phyloP scores from a whole-genome alignment of 2,797 vertebrate genomes.

The Brachymystax lenok region DNA sequence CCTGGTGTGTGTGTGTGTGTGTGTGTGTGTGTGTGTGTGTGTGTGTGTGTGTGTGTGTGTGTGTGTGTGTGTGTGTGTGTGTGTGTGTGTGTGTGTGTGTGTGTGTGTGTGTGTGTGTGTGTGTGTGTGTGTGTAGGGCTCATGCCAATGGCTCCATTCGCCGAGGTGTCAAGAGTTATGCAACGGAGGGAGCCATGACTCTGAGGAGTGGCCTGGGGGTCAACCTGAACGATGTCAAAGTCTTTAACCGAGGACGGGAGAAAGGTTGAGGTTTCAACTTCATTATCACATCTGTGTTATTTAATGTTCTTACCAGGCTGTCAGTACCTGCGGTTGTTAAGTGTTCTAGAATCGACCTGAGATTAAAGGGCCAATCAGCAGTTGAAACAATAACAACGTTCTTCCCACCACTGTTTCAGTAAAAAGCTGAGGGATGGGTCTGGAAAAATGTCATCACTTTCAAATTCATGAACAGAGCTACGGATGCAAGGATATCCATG shows the following conservation, averaged over 20 bases:
- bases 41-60: too few relatives aligned
- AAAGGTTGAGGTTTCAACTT: constrained; percentile 71
- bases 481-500: too few relatives aligned
- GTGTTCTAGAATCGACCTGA: too few relatives aligned
- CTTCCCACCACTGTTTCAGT: too few relatives aligned
- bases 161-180: constrained; percentile 83
- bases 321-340: neutral
- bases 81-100: neutral
- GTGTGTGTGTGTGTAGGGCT: constrained; percentile 72
- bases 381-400: too few relatives aligned
- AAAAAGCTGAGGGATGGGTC: too few relatives aligned
- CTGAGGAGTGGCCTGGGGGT: constrained; percentile 84
- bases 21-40: too few relatives aligned
- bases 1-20: neutral
- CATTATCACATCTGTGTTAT: constrained; percentile 61
- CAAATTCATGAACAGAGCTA: too few relatives aligned
- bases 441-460: too few relatives aligned
- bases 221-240: constrained; percentile 86
- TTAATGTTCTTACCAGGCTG: neutral
- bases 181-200: constrained; percentile 72
- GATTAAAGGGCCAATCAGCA: too few relatives aligned
- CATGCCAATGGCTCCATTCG: constrained; percentile 86
- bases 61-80: too few relatives aligned
- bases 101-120: neutral
- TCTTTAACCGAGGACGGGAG: constrained; percentile 86